phyloP scores from a whole-genome alignment of 1,140 invertebrate species.

The Homarus americanus region DNA sequence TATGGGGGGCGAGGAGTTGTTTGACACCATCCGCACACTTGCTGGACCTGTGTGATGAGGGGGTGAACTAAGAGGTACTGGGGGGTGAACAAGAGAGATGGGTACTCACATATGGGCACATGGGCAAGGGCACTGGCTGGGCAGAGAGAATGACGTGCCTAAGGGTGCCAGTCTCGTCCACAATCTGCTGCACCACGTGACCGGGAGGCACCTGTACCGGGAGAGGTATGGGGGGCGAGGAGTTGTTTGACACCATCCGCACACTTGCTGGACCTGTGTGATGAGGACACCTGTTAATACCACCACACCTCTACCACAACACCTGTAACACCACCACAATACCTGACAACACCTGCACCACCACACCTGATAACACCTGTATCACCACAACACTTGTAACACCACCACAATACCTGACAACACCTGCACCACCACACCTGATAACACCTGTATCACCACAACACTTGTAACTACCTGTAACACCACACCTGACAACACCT shows the following conservation, averaged over 20 bases:
- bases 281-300: no score
- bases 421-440: no score
- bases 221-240: slow-evolving; percentile 87
- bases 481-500: no score
- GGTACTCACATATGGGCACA: slow-evolving; percentile 75
- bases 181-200: slow-evolving; percentile 92
- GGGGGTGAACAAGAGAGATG: neutral
- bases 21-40: slow-evolving; percentile 90
- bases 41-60: slow-evolving; percentile 85
- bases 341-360: no score
- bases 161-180: slow-evolving; percentile 91
- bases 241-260: slow-evolving; percentile 89
- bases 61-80: no score
- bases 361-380: no score
- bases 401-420: no score
- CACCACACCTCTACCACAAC: no score
- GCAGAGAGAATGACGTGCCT: slow-evolving; percentile 90
- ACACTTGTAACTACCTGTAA: neutral
- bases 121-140: slow-evolving; percentile 81
- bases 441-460: neutral
- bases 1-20: slow-evolving; percentile 86
- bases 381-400: no score
- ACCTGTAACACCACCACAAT: no score
- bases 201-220: slow-evolving; percentile 93
- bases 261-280: slow-evolving; percentile 85